Evolutionary conservation across 2,797 vertebrate genomes (phyloP).

Genomic region (Poeciliopsis presidionis): DNA sequence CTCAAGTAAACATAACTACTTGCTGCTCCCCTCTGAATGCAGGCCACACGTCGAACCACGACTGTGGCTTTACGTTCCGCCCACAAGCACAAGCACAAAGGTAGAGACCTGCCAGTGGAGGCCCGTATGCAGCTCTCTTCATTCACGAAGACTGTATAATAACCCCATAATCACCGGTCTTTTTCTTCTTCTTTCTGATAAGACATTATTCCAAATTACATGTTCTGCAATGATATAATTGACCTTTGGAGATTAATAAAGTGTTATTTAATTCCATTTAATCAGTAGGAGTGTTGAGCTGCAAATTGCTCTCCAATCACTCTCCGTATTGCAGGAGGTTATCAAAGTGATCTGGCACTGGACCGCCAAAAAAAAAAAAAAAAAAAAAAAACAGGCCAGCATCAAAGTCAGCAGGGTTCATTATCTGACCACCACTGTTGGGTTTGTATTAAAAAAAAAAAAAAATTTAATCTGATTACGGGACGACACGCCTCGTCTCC

Average conservation of each 20-base stretch:
- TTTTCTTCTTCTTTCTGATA: neutral
- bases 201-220: slow-evolving; percentile 1
- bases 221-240: slow-evolving; percentile 2
- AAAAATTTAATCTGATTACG: neutral
- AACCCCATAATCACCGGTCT: neutral
- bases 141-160: neutral
- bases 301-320: neutral
- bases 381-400: neutral
- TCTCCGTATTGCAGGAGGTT: neutral
- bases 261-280: slow-evolving; percentile 1
- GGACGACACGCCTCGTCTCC: neutral
- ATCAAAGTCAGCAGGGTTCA: slow-evolving; percentile 1
- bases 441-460: neutral
- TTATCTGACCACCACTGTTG: neutral
- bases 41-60: neutral
- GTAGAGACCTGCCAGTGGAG: neutral
- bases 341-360: neutral
- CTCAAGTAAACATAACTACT: no score
- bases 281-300: neutral
- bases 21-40: no score
- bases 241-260: neutral
- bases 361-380: neutral
- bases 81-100: neutral
- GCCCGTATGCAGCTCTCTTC: neutral
- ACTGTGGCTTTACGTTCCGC: neutral